Conservation (phyloP, 1,140 invertebrate genomes). For the Drosophila kohkoa region DNA sequence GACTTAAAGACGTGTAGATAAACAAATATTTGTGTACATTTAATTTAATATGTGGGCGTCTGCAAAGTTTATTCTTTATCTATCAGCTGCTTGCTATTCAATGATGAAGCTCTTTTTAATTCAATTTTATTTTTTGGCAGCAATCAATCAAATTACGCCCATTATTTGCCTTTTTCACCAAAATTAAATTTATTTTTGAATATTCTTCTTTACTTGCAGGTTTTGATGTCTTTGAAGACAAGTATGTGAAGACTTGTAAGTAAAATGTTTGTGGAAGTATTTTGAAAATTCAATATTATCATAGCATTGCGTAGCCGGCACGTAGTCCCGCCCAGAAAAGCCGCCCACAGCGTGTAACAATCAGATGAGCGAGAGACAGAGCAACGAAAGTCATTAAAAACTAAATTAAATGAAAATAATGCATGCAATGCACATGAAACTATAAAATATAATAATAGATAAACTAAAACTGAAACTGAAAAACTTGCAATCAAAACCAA, state of each 20-base stretch:
- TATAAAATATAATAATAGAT: conserved; percentile 34
- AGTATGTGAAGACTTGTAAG: conserved; percentile 10
- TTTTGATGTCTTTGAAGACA: not conserved
- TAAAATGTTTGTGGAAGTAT: not conserved
- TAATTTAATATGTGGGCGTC: conserved; percentile 4
- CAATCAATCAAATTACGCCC: not conserved
- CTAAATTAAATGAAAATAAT: conserved; percentile 33
- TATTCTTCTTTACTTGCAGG: conserved; percentile 10
- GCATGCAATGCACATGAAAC: conserved; percentile 37
- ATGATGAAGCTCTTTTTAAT: conserved; percentile 10
- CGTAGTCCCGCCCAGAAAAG: conserved; percentile 9
- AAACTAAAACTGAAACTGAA: not conserved
- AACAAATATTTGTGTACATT: not conserved
- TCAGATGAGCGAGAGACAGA: conserved; percentile 20
- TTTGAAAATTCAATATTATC: not conserved
- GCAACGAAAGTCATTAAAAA: conserved; percentile 16
- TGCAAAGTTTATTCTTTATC: conserved; percentile 2
- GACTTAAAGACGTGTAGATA: not conserved
- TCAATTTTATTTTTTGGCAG: not conserved
- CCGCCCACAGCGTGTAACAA: conserved; percentile 53
- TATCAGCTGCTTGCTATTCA: conserved; percentile 3
- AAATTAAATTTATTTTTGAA: not conserved
- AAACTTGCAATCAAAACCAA: conserved; percentile 44
- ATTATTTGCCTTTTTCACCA: not conserved
- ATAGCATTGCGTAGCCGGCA: conserved; percentile 4